These are phyloP conservation scores for Autographa pulchrina DNA, from an alignment of 2,888 invertebrate species.

Conservation along the genomic window DNA sequence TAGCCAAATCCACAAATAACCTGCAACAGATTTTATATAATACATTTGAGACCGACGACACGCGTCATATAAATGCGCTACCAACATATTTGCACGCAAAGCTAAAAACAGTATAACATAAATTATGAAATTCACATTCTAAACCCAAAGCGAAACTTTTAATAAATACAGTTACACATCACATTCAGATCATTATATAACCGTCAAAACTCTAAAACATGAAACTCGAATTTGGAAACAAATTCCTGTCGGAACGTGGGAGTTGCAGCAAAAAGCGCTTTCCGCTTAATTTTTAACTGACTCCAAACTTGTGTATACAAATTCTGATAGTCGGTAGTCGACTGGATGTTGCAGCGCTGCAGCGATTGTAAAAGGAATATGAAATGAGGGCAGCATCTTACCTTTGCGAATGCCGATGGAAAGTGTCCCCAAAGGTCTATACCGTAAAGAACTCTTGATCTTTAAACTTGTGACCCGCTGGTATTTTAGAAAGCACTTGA, in stretches of 20 bases:
- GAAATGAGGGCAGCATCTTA: slow-evolving; percentile 59
- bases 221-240: slow-evolving; percentile 38
- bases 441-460: slow-evolving; percentile 38
- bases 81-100: background rate
- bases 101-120: background rate
- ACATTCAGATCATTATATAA: slow-evolving; percentile 21
- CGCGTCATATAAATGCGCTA: background rate
- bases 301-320: slow-evolving; percentile 49
- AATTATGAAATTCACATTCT: background rate
- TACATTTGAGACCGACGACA: no score
- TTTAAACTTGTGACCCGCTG: slow-evolving; percentile 41
- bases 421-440: slow-evolving; percentile 31
- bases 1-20: no score
- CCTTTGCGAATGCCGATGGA: slow-evolving; percentile 49
- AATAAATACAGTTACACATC: slow-evolving; percentile 9
- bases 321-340: slow-evolving; percentile 35
- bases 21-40: no score
- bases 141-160: background rate
- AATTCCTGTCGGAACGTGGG: slow-evolving; percentile 16
- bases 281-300: slow-evolving; percentile 48
- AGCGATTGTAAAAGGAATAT: slow-evolving; percentile 61
- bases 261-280: slow-evolving; percentile 45
- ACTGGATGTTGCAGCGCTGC: slow-evolving; percentile 48
- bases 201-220: slow-evolving; percentile 26
- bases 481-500: slow-evolving; percentile 32